These are phyloP conservation scores for Champsocephalus gunnari DNA, from an alignment of 2,797 vertebrate species.

Conservation along the genomic window DNA sequence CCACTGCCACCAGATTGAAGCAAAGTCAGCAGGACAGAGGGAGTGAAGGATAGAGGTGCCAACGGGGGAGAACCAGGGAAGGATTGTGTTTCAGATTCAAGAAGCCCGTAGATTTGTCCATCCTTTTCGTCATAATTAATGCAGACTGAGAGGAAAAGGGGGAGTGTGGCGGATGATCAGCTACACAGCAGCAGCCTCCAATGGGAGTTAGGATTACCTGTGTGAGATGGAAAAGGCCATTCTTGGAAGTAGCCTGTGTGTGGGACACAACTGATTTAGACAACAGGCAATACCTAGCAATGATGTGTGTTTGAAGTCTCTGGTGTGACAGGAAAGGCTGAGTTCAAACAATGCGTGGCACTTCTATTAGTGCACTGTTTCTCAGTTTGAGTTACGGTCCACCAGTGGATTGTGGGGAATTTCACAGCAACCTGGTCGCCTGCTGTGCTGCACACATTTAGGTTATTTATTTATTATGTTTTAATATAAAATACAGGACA, in stretches of 20 bases:
- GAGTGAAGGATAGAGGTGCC: conserved; percentile 56
- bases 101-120: conserved; percentile 59
- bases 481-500: not conserved
- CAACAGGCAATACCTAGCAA: conserved; percentile 57
- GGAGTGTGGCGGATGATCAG: conserved; percentile 55
- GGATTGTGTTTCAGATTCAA: conserved; percentile 56
- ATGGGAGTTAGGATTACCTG: conserved; percentile 82
- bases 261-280: conserved; percentile 85
- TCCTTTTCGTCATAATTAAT: conserved; percentile 50
- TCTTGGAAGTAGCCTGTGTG: conserved; percentile 86
- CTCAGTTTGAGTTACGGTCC: conserved; percentile 10
- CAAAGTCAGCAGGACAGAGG: conserved; percentile 63
- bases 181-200: conserved; percentile 42
- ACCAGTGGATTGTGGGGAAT: conserved; percentile 5
- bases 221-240: conserved; percentile 85
- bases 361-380: not conserved
- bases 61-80: conserved; percentile 54
- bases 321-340: conserved; percentile 37
- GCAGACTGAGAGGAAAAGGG: conserved; percentile 62
- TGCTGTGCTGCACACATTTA: not conserved
- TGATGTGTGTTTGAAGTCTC: conserved; percentile 35
- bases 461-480: not conserved
- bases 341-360: conserved; percentile 5
- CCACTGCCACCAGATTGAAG: conserved; percentile 74
- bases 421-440: conserved; percentile 1